phyloP scores from a whole-genome alignment of 1,140 invertebrate genomes.

The Delia radicum region DNA sequence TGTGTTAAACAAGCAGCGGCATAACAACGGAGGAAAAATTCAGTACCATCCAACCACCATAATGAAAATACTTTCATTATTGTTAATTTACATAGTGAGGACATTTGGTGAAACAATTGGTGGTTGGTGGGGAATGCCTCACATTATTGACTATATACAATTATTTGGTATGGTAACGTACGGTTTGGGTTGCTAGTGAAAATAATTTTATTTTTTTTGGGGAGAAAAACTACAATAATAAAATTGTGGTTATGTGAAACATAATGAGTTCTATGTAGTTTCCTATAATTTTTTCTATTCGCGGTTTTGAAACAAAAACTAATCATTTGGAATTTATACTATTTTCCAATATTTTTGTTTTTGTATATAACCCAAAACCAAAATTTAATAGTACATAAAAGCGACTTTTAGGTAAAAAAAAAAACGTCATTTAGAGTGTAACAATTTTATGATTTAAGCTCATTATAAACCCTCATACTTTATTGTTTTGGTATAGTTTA shows the following conservation, averaged over 20 bases:
- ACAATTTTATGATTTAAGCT: constrained; percentile 2
- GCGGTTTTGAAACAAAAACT: background rate
- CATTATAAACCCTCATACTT: background rate
- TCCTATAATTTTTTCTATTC: background rate
- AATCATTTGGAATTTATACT: background rate
- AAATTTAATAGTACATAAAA: background rate
- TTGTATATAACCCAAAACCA: background rate
- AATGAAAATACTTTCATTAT: constrained; percentile 5
- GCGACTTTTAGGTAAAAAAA: background rate
- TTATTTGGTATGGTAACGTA: background rate
- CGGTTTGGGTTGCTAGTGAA: background rate
- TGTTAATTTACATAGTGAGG: background rate
- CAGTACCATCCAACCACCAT: background rate
- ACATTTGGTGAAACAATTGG: background rate
- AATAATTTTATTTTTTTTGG: background rate
- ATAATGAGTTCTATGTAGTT: background rate
- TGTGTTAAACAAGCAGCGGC: background rate
- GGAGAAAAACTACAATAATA: background rate
- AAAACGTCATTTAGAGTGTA: background rate
- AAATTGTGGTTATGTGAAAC: background rate
- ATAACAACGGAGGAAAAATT: background rate
- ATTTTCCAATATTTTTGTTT: background rate
- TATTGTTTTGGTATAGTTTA: background rate
- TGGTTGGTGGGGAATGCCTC: background rate
- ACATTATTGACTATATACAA: background rate